Evolutionary conservation across 2,888 invertebrate species (phyloP), one percentile per base, ranked within the genome.

Genomic region (Carabus problematicus): DNA sequence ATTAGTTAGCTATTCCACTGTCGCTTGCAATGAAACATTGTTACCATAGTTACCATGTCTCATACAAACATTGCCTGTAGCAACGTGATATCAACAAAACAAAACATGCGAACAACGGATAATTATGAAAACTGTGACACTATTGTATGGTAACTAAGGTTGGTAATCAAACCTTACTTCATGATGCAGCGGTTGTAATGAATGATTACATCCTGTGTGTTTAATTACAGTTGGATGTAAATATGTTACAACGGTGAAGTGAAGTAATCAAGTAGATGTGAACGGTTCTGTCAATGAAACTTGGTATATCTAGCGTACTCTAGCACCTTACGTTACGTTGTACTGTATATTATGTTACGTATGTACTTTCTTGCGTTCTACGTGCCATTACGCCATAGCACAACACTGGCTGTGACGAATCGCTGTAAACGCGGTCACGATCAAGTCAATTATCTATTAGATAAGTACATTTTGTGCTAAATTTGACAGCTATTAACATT

Each of bases 131-230:
- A 56, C n/a, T n/a, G n/a, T 29, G 42, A 41, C 39, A 12, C 55
- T 64, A 64, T 64, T 64, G 64, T 64, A 64, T 64, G 64, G 18
- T 55, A 64, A 64, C 19, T 41, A 63, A 18, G 9, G 12, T 61
- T 41, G 47, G 43, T 64, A 55, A 55, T 64, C 55, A 43, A 64
- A 54, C 63, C 42, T 49, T 47, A 62, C 61, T 49, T 62, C 49
- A 39, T 49, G 40, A 16, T 29, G 29, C 29, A 29, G 29, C 29
- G 6, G 45, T 45, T 12, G 14, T 45, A 64, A 64, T 64, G 43
- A 64, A 45, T 56, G 55, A 55, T 64, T 64, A 64, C 64, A 64
- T 55, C 56, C 64, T 64, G 56, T 29, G 19, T n/a, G 42, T 52
- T 64, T 56, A 64, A 56, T 64, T 64, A 64, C 64, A 55, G 19